phyloP scores from a whole-genome alignment of 2,113 vertebrate genomes.

The Cairina moschata region DNA sequence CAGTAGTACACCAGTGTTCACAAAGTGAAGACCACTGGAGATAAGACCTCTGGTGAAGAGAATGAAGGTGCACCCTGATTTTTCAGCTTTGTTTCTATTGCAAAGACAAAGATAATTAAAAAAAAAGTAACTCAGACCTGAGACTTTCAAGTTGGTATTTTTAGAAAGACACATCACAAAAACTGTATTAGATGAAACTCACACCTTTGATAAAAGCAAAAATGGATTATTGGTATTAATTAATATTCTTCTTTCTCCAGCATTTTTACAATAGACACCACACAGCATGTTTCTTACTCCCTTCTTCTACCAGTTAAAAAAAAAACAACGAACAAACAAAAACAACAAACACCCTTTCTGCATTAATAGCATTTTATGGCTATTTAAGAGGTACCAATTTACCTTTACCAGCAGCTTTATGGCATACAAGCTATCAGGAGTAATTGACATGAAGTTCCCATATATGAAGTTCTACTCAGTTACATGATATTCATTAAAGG shows the following conservation, averaged over 20 bases:
- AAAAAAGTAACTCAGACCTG: not conserved
- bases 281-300: not conserved
- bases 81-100: not conserved
- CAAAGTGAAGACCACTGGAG: not conserved
- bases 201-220: not conserved
- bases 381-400: not conserved
- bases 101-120: not conserved
- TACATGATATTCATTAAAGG: not conserved
- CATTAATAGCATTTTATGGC: not conserved
- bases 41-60: not conserved
- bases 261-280: not conserved
- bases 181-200: not conserved
- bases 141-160: not conserved
- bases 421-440: not conserved
- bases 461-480: not conserved
- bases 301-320: not conserved
- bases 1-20: not conserved
- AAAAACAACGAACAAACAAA: not conserved
- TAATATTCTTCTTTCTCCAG: not conserved
- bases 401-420: not conserved
- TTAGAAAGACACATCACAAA: not conserved
- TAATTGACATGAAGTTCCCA: not conserved
- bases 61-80: not conserved
- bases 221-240: not conserved
- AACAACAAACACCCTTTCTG: not conserved